phyloP scores from a whole-genome alignment of 2,888 invertebrate genomes.

The Abrostola tripartita region DNA sequence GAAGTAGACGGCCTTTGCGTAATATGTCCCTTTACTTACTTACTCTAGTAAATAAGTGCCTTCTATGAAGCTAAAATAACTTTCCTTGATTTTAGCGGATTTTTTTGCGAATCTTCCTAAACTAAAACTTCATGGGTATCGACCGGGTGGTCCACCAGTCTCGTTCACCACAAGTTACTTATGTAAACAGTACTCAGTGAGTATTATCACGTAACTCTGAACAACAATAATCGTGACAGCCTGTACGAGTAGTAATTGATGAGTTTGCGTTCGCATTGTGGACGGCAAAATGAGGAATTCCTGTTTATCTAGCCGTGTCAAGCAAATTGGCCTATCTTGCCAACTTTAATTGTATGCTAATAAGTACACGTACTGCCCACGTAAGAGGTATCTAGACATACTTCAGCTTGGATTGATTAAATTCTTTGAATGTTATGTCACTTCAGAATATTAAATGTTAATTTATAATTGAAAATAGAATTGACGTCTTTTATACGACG shows the following conservation, averaged over 20 bases:
- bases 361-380: constrained; percentile 6
- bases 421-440: constrained; percentile 15
- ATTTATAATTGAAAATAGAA: neutral
- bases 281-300: constrained; percentile 64
- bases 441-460: neutral
- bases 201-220: constrained; percentile 31
- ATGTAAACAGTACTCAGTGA: constrained; percentile 39
- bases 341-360: constrained; percentile 57
- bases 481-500: neutral
- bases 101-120: too few relatives aligned
- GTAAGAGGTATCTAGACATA: neutral
- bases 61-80: too few relatives aligned
- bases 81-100: too few relatives aligned
- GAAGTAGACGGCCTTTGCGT: too few relatives aligned
- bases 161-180: constrained; percentile 5
- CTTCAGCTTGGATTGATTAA: constrained; percentile 11
- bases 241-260: constrained; percentile 38
- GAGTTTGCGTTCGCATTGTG: constrained; percentile 31
- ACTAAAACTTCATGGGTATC: neutral
- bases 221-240: constrained; percentile 42
- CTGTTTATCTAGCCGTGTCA: constrained; percentile 58
- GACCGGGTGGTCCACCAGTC: constrained; percentile 5
- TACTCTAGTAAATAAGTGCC: too few relatives aligned
- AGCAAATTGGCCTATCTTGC: constrained; percentile 38
- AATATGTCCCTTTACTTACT: too few relatives aligned